Evolutionary conservation across 2,113 vertebrate species (phyloP).

Genomic region (Xiphias gladius): DNA sequence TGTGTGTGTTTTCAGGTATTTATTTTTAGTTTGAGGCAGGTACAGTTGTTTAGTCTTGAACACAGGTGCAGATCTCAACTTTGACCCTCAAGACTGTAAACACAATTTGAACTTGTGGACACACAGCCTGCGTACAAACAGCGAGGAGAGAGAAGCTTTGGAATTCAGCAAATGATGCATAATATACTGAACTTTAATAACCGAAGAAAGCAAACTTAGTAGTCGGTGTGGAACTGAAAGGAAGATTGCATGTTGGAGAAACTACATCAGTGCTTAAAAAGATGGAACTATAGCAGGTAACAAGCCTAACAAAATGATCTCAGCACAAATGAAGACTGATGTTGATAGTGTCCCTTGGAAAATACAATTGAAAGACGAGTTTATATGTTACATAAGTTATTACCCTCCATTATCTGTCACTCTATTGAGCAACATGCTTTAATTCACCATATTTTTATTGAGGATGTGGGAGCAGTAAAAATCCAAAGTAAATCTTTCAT

Average conservation of each 20-base stretch:
- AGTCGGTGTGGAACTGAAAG: neutral
- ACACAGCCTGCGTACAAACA: slow-evolving; percentile 12
- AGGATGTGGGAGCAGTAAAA: neutral
- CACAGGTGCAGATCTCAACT: slow-evolving; percentile 84
- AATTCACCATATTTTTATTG: too few relatives aligned
- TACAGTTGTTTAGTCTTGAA: slow-evolving; percentile 83
- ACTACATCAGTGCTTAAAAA: neutral
- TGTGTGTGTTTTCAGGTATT: slow-evolving; percentile 43
- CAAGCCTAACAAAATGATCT: too few relatives aligned
- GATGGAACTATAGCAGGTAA: neutral
- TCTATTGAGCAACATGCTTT: too few relatives aligned
- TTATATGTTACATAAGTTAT: too few relatives aligned
- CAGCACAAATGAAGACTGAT: too few relatives aligned
- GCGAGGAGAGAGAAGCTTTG: slow-evolving; percentile 6
- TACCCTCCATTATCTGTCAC: too few relatives aligned
- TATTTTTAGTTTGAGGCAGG: slow-evolving; percentile 62
- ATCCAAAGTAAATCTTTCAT: neutral
- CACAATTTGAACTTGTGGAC: slow-evolving; percentile 32
- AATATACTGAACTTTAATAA: slow-evolving; percentile 3
- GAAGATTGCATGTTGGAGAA: neutral
- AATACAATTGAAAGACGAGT: too few relatives aligned
- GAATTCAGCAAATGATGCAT: slow-evolving; percentile 32
- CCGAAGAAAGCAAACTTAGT: neutral
- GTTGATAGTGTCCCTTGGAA: too few relatives aligned
- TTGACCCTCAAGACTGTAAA: slow-evolving; percentile 74